Evolutionary conservation across 2,113 vertebrate genomes (phyloP), one percentile per base, ranked within the genome.

Genomic region (Protobothrops flavoviridis): DNA sequence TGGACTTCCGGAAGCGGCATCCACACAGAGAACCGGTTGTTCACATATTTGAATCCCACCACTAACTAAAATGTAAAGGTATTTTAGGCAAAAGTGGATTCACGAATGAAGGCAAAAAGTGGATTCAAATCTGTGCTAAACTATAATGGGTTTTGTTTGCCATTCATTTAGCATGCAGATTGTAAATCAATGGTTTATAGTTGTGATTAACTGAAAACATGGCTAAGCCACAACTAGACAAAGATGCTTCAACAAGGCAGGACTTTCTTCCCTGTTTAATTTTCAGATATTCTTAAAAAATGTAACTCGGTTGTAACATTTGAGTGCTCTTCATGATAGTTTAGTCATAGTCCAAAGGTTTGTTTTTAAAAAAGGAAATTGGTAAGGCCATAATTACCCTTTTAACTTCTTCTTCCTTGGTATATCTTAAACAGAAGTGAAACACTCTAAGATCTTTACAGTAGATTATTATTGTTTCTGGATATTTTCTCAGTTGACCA

Each of bases 361-460:
- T 59, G 10, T 56, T 92, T 89, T 24, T 20, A 29, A 87, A 87
- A 26, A 85, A 33, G 43, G 88, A 61, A 86, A 39, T 33, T 64
- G 50, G 48, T 55, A 87, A 50, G 20, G 91, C 89, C 96, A 95
- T 64, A 96, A 94, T 95, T 97, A 99, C 98, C 97, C 98, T 98
- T 97, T 98, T 98, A 91, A 98, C 98, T 96, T 99, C 98, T 96
- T 99, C 98, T 96, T 99, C 98, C 95, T 99, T 98, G 85, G 98
- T 98, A 95, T 97, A 99, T 94, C 98, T 97, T 95, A 99, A 95
- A 85, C 98, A 98, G 95, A 99, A 99, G 90, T 98, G 96, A 97
- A 99, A 98, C 43, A 99, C 98, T 53, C 98, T 98, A 87, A 99
- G 98, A 93, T 99, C 98, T 97, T 98, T 99, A 95, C 98, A 98